phyloP scores from a whole-genome alignment of 2,888 invertebrate genomes.

The Punctoribates punctum region DNA sequence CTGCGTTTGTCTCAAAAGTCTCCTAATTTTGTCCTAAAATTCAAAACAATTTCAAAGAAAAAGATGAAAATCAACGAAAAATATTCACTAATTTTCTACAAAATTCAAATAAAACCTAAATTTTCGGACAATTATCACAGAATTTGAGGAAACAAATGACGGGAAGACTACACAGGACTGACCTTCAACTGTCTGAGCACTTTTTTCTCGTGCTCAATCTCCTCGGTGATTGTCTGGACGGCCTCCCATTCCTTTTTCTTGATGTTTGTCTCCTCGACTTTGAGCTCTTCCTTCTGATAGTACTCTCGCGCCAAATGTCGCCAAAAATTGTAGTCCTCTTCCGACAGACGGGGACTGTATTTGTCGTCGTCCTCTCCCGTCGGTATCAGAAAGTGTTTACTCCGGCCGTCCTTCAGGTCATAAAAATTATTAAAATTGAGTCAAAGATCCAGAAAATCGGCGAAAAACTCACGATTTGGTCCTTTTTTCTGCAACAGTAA shows the following conservation, averaged over 20 bases:
- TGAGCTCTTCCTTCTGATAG: slow-evolving; percentile 34
- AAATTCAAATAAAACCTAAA: no score
- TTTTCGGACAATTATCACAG: no score
- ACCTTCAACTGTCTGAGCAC: slow-evolving; percentile 50
- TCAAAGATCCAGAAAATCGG: no score
- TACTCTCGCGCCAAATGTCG: slow-evolving; percentile 48
- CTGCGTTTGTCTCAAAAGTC: no score
- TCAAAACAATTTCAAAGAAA: no score
- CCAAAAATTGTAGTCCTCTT: slow-evolving; percentile 49
- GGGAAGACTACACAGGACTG: no score
- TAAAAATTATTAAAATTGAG: no score
- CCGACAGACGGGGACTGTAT: slow-evolving; percentile 20
- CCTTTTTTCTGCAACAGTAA: slow-evolving; percentile 11
- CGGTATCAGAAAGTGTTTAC: background rate
- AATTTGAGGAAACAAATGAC: no score
- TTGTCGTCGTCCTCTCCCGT: background rate
- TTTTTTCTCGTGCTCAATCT: slow-evolving; percentile 51
- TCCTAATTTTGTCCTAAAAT: no score
- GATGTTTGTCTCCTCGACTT: slow-evolving; percentile 44
- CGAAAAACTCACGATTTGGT: slow-evolving; percentile 33
- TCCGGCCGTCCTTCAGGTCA: no score
- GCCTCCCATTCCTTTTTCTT: slow-evolving; percentile 47
- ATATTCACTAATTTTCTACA: no score
- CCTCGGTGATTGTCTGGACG: slow-evolving; percentile 47
- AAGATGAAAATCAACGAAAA: no score